These are phyloP conservation scores for Siphlonurus alternatus DNA, from an alignment of 2,888 invertebrate species.

Conservation along the genomic window DNA sequence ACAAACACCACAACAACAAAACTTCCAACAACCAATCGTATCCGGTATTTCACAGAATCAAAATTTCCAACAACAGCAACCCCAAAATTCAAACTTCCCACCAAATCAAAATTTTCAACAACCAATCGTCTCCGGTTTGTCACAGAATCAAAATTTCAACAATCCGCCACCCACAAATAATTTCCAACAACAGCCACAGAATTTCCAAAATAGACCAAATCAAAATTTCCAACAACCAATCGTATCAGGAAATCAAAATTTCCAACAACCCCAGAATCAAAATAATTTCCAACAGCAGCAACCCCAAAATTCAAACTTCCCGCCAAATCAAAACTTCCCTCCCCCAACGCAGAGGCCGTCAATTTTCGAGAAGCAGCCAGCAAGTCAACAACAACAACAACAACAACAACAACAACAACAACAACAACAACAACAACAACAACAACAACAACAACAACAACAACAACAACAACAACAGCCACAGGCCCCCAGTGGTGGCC, in stretches of 20 bases:
- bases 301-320: too few relatives aligned
- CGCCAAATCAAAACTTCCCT: too few relatives aligned
- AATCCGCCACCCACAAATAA: too few relatives aligned
- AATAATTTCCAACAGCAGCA: neutral
- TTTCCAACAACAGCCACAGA: too few relatives aligned
- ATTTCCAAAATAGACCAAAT: too few relatives aligned
- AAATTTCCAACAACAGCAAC: neutral
- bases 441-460: neutral
- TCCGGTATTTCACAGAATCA: too few relatives aligned
- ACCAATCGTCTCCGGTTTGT: too few relatives aligned
- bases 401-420: slow-evolving; percentile 6
- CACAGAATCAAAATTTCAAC: too few relatives aligned
- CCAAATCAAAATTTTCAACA: too few relatives aligned
- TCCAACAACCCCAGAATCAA: neutral
- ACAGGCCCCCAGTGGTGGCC: neutral
- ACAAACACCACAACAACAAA: neutral
- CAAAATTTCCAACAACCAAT: too few relatives aligned
- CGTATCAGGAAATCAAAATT: too few relatives aligned
- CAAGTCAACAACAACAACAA: neutral
- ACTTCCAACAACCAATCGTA: neutral
- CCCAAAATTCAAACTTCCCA: too few relatives aligned
- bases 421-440: neutral
- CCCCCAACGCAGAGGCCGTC: neutral
- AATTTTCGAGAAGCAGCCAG: slow-evolving; percentile 2
- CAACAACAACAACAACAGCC: slow-evolving; percentile 6